Evolutionary conservation across 2,888 invertebrate genomes (phyloP).

Genomic region (Nemurella pictetii): DNA sequence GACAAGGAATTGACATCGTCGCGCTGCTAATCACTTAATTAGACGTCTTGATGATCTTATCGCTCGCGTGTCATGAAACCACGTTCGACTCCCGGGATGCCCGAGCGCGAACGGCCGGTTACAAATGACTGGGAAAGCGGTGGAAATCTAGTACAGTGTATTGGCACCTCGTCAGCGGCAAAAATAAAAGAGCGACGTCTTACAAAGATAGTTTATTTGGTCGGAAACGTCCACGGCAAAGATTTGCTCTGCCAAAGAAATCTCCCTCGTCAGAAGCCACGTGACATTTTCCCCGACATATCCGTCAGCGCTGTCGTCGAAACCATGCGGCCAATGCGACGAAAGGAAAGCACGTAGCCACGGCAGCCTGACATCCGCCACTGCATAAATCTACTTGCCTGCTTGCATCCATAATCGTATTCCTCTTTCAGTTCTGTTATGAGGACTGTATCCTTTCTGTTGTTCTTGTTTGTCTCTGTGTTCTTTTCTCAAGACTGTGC

Average conservation of each 20-base stretch:
- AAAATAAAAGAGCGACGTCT: background rate
- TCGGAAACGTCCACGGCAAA: background rate
- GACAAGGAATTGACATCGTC: background rate
- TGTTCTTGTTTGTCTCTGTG: background rate
- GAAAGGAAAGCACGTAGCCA: background rate
- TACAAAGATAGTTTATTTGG: background rate
- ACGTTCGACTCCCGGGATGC: background rate
- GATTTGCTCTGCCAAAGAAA: background rate
- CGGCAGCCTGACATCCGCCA: background rate
- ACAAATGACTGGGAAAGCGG: background rate
- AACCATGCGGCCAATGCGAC: too few species aligned
- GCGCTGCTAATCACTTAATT: background rate
- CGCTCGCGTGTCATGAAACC: background rate
- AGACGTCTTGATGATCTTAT: background rate
- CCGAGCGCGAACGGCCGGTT: background rate
- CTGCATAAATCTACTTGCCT: background rate
- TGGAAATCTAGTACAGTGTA: background rate
- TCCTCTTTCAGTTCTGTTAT: background rate
- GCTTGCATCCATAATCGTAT: background rate
- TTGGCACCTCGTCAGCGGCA: background rate
- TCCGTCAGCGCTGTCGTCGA: background rate
- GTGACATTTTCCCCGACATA: background rate
- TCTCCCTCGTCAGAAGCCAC: background rate
- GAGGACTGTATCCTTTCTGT: constrained; percentile 6
- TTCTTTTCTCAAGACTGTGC: constrained; percentile 5